Evolutionary conservation across 1,140 invertebrate species (phyloP).

Genomic region (Paracyclopina nana): DNA sequence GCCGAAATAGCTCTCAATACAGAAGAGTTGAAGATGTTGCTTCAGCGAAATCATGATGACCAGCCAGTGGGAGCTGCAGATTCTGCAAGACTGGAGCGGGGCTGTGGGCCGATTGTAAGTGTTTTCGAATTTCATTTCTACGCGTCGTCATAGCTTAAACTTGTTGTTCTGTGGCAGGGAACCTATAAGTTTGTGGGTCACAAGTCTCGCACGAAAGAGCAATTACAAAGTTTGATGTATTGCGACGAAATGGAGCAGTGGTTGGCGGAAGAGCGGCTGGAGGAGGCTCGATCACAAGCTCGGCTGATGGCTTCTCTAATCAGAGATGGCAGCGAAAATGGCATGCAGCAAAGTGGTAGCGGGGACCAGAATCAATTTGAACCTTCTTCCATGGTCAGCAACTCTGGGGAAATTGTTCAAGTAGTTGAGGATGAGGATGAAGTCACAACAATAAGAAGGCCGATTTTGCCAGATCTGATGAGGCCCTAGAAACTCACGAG

Average conservation of each 20-base stretch:
- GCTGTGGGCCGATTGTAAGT: too few relatives aligned
- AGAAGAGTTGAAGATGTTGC: too few relatives aligned
- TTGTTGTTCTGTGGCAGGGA: conserved; percentile 34
- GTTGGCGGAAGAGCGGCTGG: conserved; percentile 27
- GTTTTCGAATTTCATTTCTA: conserved; percentile 17
- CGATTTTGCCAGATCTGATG: background rate
- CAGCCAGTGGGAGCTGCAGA: conserved; percentile 10
- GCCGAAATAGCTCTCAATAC: background rate
- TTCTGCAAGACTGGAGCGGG: too few relatives aligned
- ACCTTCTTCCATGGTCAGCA: background rate
- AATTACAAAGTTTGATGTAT: conserved; percentile 16
- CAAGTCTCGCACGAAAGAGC: background rate
- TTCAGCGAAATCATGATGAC: too few relatives aligned
- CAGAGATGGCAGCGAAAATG: too few relatives aligned
- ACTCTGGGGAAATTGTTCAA: background rate
- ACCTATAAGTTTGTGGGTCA: conserved; percentile 36
- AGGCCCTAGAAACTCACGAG: too few relatives aligned
- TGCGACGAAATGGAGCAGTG: conserved; percentile 27
- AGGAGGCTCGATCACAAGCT: conserved; percentile 5
- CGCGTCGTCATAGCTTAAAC: too few relatives aligned
- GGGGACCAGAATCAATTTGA: too few relatives aligned
- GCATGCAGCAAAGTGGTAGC: too few relatives aligned
- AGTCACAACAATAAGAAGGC: background rate
- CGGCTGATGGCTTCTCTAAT: background rate
- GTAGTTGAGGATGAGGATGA: background rate